Evolutionary conservation across 2,113 vertebrate species (phyloP).

Genomic region (Myotis lucifugus): DNA sequence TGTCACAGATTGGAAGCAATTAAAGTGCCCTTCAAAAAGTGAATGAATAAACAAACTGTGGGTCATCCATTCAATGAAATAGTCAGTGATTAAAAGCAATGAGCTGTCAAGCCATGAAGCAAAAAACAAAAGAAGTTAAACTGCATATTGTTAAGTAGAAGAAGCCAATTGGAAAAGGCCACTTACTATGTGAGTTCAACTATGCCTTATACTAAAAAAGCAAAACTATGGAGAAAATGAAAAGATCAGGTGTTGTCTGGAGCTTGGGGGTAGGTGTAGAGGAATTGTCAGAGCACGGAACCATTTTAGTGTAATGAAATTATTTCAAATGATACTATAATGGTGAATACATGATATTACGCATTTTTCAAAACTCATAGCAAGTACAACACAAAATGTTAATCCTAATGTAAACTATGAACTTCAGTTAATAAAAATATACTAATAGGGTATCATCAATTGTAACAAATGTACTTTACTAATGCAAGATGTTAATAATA

Average conservation of each 20-base stretch:
- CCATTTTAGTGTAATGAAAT: not conserved
- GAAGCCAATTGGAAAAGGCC: not conserved
- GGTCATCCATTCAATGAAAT: not conserved
- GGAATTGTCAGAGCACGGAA: not conserved
- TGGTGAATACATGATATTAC: not conserved
- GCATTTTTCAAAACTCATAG: not conserved
- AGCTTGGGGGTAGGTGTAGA: not conserved
- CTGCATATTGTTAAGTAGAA: not conserved
- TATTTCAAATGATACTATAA: not conserved
- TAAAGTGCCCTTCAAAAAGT: not conserved
- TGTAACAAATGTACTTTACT: not conserved
- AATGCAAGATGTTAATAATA: not conserved
- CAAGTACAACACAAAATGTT: not conserved
- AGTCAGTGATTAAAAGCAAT: not conserved
- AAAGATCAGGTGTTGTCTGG: not conserved
- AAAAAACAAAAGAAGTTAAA: not conserved
- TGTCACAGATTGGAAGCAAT: not conserved
- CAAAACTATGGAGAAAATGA: not conserved
- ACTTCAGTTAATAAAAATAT: not conserved
- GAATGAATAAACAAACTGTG: not conserved
- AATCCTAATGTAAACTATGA: not conserved
- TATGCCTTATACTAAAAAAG: not conserved
- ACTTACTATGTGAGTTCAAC: not conserved
- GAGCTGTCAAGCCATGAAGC: not conserved
- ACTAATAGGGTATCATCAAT: not conserved